Evolutionary conservation across 1,140 invertebrate species (phyloP), one percentile per base, ranked within the genome.

Genomic region (Philopotamus ludificatus): DNA sequence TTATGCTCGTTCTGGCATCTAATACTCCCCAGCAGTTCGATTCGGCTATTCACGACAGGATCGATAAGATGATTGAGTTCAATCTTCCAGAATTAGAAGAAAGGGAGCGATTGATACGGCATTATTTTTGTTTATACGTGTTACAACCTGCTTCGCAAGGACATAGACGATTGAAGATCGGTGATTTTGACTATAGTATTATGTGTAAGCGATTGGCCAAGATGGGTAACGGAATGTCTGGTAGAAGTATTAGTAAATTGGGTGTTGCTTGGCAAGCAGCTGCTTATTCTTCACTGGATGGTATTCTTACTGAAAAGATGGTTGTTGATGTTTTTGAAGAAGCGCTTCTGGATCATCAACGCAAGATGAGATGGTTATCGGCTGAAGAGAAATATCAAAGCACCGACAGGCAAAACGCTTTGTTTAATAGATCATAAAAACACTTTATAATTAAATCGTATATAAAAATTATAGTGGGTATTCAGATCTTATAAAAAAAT

Each of bases 1-100:
- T 98, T 73, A 99, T 99, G 97, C 80, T 99, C 59, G 93, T 99
- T 1, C 77, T 99, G 9, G 97, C 98, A 0, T 98, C 94, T 23
- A 99, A 99, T 75, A 97, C 95, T 15, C 97, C 98, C 0, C 95
- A 99, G 77, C 97, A 99, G 74, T 97, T 99, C 74, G 98, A 99
- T 79, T 98, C 94, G 83, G 98, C 98, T 12, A 92, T 99, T 2
- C 98, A 99, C 76, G 95, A 99, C 81, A 49, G 76, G 66, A 77
- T 99, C 21, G 97, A 99, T 76, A 95, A 98, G 77, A 95, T 99
- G 86, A 94, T 99, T 0, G 92, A 98, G 74, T 99, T 99, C 78
- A 83, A 82, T 15, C 76, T 98, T 16, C 97, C 97, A 0, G 92
- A 90, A 0, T 71, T 88, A 23, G 90, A 91, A n/a, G 97, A 99